Evolutionary conservation across 1,140 invertebrate species (phyloP).

Genomic region (Achatina immaculata): DNA sequence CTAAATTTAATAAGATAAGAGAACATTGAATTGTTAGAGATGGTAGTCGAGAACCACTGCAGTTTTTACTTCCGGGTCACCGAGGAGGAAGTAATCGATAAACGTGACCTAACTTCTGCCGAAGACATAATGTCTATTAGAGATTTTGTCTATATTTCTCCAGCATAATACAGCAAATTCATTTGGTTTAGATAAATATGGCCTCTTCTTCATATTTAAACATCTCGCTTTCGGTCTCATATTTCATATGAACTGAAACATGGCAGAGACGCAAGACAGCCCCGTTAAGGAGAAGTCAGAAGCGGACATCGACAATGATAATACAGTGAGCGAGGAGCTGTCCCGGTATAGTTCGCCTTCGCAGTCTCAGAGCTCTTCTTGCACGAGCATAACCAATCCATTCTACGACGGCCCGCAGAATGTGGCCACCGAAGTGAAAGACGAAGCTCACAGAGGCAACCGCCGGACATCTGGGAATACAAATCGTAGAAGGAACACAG

Average conservation of each 20-base stretch:
- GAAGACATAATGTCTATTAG: too few relatives aligned
- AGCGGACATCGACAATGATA: slow-evolving; percentile 38
- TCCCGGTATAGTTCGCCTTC: slow-evolving; percentile 38
- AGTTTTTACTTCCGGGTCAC: not conserved
- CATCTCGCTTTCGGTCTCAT: too few relatives aligned
- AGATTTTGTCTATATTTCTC: too few relatives aligned
- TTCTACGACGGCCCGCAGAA: slow-evolving; percentile 47
- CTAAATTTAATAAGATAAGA: too few relatives aligned
- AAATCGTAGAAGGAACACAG: not conserved
- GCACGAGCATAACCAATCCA: slow-evolving; percentile 47
- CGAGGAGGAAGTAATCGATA: not conserved
- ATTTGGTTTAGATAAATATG: too few relatives aligned
- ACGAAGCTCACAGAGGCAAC: not conserved
- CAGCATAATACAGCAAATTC: too few relatives aligned
- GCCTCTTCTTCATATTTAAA: too few relatives aligned
- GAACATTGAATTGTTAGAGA: too few relatives aligned
- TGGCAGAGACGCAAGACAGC: slow-evolving; percentile 20
- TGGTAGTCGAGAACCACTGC: not conserved
- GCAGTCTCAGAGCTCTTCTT: slow-evolving; percentile 41
- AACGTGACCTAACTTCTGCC: not conserved
- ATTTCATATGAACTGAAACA: too few relatives aligned
- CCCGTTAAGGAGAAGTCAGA: not conserved
- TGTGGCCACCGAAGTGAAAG: not conserved
- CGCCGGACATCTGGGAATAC: not conserved
- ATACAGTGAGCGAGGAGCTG: slow-evolving; percentile 35